Conservation (phyloP, 2,888 invertebrate genomes). For the Automeris io region DNA sequence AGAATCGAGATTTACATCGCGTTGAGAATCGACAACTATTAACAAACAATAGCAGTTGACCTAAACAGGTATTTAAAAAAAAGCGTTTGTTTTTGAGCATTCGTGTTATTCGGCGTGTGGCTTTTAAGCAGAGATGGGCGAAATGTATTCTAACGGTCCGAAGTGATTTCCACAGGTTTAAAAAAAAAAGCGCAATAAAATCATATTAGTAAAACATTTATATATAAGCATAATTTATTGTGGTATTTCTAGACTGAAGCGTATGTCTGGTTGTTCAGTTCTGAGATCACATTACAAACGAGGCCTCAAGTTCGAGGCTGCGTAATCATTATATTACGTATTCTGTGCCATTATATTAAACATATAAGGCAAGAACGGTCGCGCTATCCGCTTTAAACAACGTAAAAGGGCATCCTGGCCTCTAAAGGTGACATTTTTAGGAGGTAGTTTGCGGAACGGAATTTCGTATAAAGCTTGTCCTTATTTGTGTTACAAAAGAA, state of each 20-base stretch:
- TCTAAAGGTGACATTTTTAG: background rate
- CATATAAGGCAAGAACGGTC: slow-evolving; percentile 6
- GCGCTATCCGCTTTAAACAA: slow-evolving; percentile 7
- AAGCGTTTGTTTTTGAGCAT: background rate
- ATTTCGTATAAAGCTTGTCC: no score
- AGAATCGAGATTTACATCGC: background rate
- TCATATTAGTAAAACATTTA: no score
- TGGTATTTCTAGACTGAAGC: no score
- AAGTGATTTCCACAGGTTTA: no score
- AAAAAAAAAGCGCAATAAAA: no score
- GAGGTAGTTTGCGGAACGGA: background rate
- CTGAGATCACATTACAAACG: slow-evolving; percentile 1
- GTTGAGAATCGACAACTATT: background rate
- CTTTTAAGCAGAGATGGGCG: no score
- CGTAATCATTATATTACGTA: no score
- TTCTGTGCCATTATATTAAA: slow-evolving; percentile 2
- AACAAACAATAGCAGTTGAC: slow-evolving; percentile 1
- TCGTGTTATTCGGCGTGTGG: background rate
- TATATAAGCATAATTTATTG: no score
- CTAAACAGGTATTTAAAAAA: background rate
- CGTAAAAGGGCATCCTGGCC: background rate
- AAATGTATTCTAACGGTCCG: no score
- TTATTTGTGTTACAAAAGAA: no score
- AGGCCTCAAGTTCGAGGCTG: slow-evolving; percentile 12
- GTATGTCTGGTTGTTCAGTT: background rate